phyloP scores from a whole-genome alignment of 2,797 vertebrate species.

The Somateria mollissima region DNA sequence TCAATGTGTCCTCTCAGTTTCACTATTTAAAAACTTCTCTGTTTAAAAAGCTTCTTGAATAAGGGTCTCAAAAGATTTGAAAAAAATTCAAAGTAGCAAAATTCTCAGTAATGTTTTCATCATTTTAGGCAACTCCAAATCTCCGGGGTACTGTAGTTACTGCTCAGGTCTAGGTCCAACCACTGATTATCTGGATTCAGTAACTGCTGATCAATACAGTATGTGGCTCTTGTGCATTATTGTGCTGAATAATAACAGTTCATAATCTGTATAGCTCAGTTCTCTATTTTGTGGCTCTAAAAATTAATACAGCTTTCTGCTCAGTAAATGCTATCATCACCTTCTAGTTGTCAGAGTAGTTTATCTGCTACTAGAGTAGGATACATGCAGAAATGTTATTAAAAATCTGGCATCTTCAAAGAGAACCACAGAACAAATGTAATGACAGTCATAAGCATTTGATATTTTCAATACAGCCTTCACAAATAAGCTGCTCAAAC shows the following conservation, averaged over 20 bases:
- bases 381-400: neutral
- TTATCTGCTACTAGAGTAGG: neutral
- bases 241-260: neutral
- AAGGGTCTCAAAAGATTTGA: neutral
- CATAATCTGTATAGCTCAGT: neutral
- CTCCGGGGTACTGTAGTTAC: neutral
- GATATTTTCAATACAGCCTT: neutral
- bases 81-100: neutral
- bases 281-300: neutral
- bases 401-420: conserved; percentile 1
- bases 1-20: neutral
- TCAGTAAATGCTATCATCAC: neutral
- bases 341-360: neutral
- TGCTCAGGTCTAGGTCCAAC: neutral
- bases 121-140: neutral
- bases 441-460: neutral
- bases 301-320: neutral
- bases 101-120: neutral
- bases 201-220: neutral
- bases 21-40: neutral
- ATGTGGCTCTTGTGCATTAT: neutral
- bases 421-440: neutral
- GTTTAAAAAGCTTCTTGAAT: neutral
- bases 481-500: neutral
- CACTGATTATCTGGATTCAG: neutral